Evolutionary conservation across 1,140 invertebrate species (phyloP), one percentile per base, ranked within the genome.

Genomic region (Pseudomyrmex concolor): DNA sequence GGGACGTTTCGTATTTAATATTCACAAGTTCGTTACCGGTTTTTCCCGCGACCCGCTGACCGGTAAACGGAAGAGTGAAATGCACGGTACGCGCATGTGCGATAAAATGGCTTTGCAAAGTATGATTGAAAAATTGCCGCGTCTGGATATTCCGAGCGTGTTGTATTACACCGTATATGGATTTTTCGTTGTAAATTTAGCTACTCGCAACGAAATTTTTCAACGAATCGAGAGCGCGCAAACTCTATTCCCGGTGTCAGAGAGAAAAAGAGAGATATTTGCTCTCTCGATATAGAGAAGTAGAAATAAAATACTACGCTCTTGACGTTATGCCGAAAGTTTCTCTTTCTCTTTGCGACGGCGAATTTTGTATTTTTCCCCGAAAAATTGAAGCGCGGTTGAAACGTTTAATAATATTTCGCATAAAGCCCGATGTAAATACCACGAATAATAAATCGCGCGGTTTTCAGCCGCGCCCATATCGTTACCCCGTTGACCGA

Each of bases 361-460:
- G 43, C 62, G 45, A 64, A 45, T n/a, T 48, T 34, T 48, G 19
- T 9, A 15, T 15, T 48, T 78, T 68, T 48, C 55, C 19, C 48
- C 43, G n/a, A 48, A 25, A 59, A 71, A 19, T 2, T 22, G 2
- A 19, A 7, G 19, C 19, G n/a, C 22, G 25, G 15, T 60, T 22
- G 25, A 43, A 76, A 64, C 50, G 22, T 63, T 82, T 74, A 76
- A 74, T 63, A 73, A 73, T 45, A 73, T 76, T 74, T 82, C 8
- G 64, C 54, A 34, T 34, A 34, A 34, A 71, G 50, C 2, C 76
- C 66, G 22, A 80, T 80, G 66, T 80, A 71, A 80, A 80, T 80
- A 80, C 10, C 54, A 48, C 76, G 66, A 71, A 71, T 80, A 80
- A 80, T 80, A 48, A 80, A 80, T 80, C 71, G 34, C 54, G 64